Percentiles rank a stretch among this genome's conserved stretches.
Evolutionary conservation across 2,888 invertebrate genomes (phyloP).

Genomic region (Lasioglossum pauxillum): DNA sequence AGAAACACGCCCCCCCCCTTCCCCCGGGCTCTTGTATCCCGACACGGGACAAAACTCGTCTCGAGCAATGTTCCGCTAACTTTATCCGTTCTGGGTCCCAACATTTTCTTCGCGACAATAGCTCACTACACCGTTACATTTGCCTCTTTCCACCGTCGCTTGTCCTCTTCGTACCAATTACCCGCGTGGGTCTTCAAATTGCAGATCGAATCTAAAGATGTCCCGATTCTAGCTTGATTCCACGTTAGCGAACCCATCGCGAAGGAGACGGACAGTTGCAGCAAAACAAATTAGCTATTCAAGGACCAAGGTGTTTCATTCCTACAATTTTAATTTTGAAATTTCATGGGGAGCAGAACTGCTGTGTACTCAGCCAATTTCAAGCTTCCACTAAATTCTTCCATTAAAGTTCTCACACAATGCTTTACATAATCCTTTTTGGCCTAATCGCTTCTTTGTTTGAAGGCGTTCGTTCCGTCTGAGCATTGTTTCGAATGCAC

Average conservation of each 20-base stretch:
- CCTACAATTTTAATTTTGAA: not conserved
- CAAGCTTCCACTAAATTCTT: no score
- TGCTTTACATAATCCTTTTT: not conserved
- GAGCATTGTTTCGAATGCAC: no score
- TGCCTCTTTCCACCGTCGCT: slow-evolving; percentile 52
- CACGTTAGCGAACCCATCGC: not conserved
- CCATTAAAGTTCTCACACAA: no score
- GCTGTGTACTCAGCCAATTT: no score
- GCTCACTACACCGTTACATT: slow-evolving; percentile 31
- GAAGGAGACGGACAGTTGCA: not conserved
- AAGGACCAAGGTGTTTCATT: not conserved
- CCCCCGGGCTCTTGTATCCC: not conserved
- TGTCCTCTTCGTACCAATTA: not conserved
- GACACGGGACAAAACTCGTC: not conserved
- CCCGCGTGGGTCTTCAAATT: slow-evolving; percentile 22
- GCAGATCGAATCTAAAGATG: not conserved
- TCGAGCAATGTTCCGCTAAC: not conserved
- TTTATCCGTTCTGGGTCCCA: not conserved
- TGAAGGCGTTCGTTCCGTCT: no score
- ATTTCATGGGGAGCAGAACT: not conserved
- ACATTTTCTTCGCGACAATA: slow-evolving; percentile 20
- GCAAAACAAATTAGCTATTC: not conserved
- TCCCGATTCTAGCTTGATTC: not conserved
- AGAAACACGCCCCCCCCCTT: not conserved
- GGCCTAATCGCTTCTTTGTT: not conserved